Conservation (phyloP, 2,888 invertebrate genomes). For the Eupithecia centaureata region DNA sequence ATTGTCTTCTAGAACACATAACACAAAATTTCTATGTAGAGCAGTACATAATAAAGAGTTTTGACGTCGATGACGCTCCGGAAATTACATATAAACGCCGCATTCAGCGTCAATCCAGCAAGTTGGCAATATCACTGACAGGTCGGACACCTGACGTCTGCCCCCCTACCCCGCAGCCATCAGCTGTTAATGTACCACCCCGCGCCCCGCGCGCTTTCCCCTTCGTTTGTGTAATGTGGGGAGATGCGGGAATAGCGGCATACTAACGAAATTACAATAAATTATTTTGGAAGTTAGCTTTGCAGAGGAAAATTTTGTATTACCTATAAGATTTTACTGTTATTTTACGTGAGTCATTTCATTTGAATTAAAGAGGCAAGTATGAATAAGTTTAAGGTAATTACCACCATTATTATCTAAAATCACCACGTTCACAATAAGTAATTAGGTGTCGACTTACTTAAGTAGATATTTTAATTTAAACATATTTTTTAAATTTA, state of each 20-base stretch:
- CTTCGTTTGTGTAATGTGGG: slow-evolving; percentile 83
- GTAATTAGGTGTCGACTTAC: too few species aligned
- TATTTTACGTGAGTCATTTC: slow-evolving; percentile 10
- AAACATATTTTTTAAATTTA: too few species aligned
- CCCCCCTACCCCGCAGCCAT: slow-evolving; percentile 67
- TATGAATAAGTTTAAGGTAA: not conserved
- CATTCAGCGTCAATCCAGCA: slow-evolving; percentile 5
- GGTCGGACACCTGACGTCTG: slow-evolving; percentile 80
- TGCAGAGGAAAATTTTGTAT: slow-evolving; percentile 6
- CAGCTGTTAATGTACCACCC: slow-evolving; percentile 80
- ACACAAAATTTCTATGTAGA: not conserved
- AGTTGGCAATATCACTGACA: slow-evolving; percentile 38
- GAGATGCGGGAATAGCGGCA: slow-evolving; percentile 65
- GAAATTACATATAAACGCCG: slow-evolving; percentile 6
- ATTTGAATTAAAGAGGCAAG: slow-evolving; percentile 2
- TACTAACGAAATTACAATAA: slow-evolving; percentile 49
- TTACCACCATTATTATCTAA: not conserved
- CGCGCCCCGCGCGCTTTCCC: slow-evolving; percentile 76
- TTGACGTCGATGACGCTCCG: not conserved
- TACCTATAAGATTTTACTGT: slow-evolving; percentile 4
- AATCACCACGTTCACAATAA: not conserved
- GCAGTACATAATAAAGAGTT: not conserved
- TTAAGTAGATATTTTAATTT: too few species aligned
- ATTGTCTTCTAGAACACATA: not conserved
- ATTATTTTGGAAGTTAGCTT: slow-evolving; percentile 18